Percentiles rank a stretch among this genome's conserved stretches.
Conservation (phyloP, 2,113 vertebrate genomes). For the Chaetodon auriga region DNA sequence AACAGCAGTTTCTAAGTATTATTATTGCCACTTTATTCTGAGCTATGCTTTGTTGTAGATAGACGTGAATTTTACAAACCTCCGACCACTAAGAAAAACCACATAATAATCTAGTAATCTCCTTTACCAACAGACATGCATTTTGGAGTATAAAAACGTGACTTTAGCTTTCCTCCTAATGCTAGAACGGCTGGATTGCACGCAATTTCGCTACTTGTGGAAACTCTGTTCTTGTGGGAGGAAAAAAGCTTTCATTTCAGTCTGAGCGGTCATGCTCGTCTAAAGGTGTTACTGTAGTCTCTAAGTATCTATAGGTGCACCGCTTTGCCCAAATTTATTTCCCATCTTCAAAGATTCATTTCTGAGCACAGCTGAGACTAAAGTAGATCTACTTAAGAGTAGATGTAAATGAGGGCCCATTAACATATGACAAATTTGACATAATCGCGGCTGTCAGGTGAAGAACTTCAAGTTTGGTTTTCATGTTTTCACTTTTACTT, state of each 20-base stretch:
- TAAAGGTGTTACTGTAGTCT: conserved; percentile 19
- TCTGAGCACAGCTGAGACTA: not conserved
- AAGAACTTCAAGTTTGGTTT: conserved; percentile 35
- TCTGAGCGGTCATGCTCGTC: conserved; percentile 2
- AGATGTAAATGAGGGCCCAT: conserved; percentile 28
- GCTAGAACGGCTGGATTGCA: not conserved
- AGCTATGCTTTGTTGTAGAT: not conserved
- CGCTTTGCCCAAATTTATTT: conserved; percentile 8
- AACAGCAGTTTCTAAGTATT: not conserved
- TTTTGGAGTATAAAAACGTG: not conserved
- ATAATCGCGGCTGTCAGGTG: conserved; percentile 18
- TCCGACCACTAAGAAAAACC: not conserved
- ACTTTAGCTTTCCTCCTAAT: not conserved
- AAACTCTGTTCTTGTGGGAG: conserved; percentile 10
- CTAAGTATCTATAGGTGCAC: conserved; percentile 17
- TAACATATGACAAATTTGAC: conserved; percentile 29
- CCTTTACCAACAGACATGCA: not conserved
- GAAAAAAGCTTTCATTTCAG: conserved; percentile 24
- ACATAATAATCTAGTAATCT: not conserved
- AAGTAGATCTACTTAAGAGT: conserved; percentile 25
- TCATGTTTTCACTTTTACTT: conserved; percentile 35
- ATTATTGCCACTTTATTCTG: not conserved
- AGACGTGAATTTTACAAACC: not conserved
- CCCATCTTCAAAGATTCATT: conserved; percentile 25
- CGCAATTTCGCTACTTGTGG: not conserved